Evolutionary conservation across 2,888 invertebrate species (phyloP).

Genomic region (Adelphocoris suturalis): DNA sequence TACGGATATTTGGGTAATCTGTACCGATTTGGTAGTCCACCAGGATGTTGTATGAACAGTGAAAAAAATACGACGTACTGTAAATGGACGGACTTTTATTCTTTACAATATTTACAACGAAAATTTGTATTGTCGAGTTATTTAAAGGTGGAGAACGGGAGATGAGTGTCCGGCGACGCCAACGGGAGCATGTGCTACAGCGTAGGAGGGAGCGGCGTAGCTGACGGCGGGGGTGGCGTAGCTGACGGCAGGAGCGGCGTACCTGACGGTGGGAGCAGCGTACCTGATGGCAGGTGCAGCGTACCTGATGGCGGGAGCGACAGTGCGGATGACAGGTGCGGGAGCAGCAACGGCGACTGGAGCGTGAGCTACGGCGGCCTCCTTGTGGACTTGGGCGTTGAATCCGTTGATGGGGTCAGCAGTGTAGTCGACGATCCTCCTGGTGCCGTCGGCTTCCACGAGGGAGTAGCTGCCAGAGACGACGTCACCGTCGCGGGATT

Average conservation of each 20-base stretch:
- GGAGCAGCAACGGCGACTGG: slow-evolving; percentile 44
- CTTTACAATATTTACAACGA: slow-evolving; percentile 39
- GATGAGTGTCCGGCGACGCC: slow-evolving; percentile 60
- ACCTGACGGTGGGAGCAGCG: slow-evolving; percentile 24
- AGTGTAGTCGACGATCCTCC: slow-evolving; percentile 67
- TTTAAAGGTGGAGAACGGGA: slow-evolving; percentile 65
- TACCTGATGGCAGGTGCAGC: slow-evolving; percentile 37
- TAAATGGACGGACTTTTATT: neutral
- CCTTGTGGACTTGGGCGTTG: slow-evolving; percentile 62
- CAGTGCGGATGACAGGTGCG: slow-evolving; percentile 38
- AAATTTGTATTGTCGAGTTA: neutral
- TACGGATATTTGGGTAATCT: no score
- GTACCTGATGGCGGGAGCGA: slow-evolving; percentile 54
- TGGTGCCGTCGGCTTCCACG: slow-evolving; percentile 64
- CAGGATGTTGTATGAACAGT: no score
- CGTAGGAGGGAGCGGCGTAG: slow-evolving; percentile 22
- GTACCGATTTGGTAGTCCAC: no score
- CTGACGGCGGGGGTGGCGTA: slow-evolving; percentile 31
- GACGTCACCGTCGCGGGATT: slow-evolving; percentile 57
- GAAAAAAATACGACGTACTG: no score
- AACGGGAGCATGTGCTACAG: slow-evolving; percentile 52
- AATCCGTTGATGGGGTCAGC: slow-evolving; percentile 67
- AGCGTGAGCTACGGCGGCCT: slow-evolving; percentile 30
- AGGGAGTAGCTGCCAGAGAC: slow-evolving; percentile 68
- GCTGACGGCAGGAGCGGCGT: slow-evolving; percentile 5